Percentiles rank a stretch among this genome's conserved stretches.
Evolutionary conservation across 2,113 vertebrate species (phyloP).

Genomic region (Chionomys nivalis): DNA sequence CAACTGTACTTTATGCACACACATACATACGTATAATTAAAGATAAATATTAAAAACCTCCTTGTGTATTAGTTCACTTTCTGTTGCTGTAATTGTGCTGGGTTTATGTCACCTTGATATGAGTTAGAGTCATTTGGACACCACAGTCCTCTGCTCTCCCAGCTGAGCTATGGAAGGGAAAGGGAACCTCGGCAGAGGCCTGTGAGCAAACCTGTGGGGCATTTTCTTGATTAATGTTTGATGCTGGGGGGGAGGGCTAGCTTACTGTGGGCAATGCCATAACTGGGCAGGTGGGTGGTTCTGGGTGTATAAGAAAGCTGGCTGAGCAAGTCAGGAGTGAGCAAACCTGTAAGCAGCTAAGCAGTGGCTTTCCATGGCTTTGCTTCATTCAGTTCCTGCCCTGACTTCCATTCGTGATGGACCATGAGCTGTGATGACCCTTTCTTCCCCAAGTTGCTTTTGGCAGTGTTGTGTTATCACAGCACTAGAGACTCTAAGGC

Average conservation of each 20-base stretch:
- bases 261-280: background rate
- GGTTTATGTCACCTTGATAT: background rate
- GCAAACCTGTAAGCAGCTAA: background rate
- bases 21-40: background rate
- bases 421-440: no score
- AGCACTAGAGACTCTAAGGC: background rate
- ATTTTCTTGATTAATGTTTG: background rate
- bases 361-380: background rate
- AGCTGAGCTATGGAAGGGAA: constrained; percentile 92
- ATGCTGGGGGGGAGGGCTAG: background rate
- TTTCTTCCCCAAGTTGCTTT: background rate
- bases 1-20: background rate
- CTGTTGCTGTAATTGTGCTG: background rate
- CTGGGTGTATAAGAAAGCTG: background rate
- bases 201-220: background rate
- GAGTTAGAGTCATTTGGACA: background rate
- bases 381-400: background rate
- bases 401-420: background rate
- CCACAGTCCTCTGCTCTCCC: constrained; percentile 95
- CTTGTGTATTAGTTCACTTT: background rate
- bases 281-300: no score
- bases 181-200: no score
- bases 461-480: background rate
- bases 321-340: background rate
- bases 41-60: background rate